Conservation (phyloP, 2,113 vertebrate genomes). For the Uropsilus gracilis region DNA sequence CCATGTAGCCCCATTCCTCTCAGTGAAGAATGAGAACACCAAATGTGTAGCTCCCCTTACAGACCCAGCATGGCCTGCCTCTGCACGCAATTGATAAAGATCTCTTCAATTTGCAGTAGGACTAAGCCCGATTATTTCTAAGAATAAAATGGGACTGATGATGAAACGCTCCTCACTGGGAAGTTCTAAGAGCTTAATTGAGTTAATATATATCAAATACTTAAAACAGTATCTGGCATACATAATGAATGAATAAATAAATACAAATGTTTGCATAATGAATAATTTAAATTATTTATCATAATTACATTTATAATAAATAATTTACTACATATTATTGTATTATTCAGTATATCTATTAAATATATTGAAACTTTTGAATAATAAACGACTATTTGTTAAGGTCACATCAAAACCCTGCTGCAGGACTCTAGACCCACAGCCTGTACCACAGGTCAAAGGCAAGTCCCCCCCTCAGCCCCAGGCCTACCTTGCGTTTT, state of each 20-base stretch:
- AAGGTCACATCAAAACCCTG: neutral
- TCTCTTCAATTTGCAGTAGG: neutral
- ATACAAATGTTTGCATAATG: neutral
- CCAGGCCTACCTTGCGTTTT: slow-evolving; percentile 94
- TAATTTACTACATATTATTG: too few relatives aligned
- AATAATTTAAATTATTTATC: neutral
- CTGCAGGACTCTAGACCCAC: neutral
- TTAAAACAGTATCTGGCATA: neutral
- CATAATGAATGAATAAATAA: neutral
- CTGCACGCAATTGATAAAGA: neutral
- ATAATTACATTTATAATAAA: too few relatives aligned
- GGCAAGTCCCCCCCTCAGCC: neutral
- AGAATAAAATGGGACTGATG: neutral
- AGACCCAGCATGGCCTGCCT: neutral
- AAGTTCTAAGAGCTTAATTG: neutral
- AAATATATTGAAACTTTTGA: neutral
- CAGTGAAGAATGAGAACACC: neutral
- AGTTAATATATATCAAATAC: neutral
- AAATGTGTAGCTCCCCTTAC: fast-evolving
- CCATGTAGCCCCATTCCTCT: neutral
- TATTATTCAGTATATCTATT: too few relatives aligned
- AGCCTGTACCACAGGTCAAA: neutral
- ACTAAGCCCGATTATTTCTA: neutral
- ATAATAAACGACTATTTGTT: neutral
- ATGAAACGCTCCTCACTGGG: too few relatives aligned